Percentiles rank a stretch among this genome's conserved stretches.
phyloP scores from a whole-genome alignment of 2,888 invertebrate genomes.

The Amphiduros pacificus region DNA sequence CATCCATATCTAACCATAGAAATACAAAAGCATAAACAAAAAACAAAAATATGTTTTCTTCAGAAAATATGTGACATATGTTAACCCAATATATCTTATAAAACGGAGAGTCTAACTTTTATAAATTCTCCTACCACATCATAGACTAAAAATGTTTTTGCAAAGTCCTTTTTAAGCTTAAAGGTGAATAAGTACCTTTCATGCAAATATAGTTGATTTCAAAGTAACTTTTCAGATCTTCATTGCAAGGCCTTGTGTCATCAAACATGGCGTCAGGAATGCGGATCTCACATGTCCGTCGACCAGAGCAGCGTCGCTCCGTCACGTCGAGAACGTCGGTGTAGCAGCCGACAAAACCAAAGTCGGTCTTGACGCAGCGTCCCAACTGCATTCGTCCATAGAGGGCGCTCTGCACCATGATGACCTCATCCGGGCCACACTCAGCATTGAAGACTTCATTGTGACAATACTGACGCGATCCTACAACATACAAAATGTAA shows the following conservation, averaged over 20 bases:
- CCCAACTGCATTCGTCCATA: constrained; percentile 24
- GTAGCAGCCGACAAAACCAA: constrained; percentile 25
- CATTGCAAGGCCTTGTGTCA: constrained; percentile 24
- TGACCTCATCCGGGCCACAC: constrained; percentile 20
- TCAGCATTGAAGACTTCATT: constrained; percentile 23
- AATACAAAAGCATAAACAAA: too few species aligned
- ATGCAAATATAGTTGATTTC: constrained; percentile 22
- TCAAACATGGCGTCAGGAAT: constrained; percentile 23
- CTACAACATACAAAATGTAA: background rate
- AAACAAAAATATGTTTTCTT: too few species aligned
- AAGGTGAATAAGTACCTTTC: too few species aligned
- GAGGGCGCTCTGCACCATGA: constrained; percentile 21
- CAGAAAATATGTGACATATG: too few species aligned
- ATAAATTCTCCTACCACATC: too few species aligned
- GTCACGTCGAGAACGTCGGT: constrained; percentile 21
- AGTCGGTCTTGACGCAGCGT: constrained; percentile 22
- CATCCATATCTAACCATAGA: too few species aligned
- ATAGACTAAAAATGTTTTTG: too few species aligned
- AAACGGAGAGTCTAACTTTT: too few species aligned
- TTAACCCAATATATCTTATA: too few species aligned
- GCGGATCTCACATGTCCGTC: constrained; percentile 22
- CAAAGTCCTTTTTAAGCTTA: too few species aligned
- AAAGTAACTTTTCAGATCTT: constrained; percentile 27
- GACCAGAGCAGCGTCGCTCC: constrained; percentile 21
- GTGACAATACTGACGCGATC: constrained; percentile 24